Percentiles rank a stretch among this genome's conserved stretches.
Conservation (phyloP, 2,888 invertebrate genomes). For the Scaptomyza parva region DNA sequence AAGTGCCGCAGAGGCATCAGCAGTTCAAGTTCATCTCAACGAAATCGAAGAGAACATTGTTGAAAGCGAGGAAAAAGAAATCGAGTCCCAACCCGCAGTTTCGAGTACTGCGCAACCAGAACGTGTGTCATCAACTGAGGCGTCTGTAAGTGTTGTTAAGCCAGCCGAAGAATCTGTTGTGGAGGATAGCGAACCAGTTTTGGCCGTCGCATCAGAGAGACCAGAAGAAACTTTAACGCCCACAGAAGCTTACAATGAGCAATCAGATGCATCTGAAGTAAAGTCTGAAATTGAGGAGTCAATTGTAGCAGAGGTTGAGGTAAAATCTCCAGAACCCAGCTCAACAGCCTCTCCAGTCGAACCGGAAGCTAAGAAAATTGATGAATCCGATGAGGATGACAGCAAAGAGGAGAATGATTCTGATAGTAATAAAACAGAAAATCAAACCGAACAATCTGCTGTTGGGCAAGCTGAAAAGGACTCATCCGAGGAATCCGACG, state of each 20-base stretch:
- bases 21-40: constrained; percentile 15
- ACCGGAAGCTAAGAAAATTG: background rate
- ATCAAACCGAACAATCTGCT: constrained; percentile 15
- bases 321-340: constrained; percentile 4
- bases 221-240: constrained; percentile 19
- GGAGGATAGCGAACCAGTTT: constrained; percentile 22
- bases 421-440: constrained; percentile 15
- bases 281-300: constrained; percentile 18
- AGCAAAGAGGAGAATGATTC: constrained; percentile 20
- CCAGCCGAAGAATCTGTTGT: constrained; percentile 16
- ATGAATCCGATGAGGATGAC: constrained; percentile 23
- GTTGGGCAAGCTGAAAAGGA: constrained; percentile 24
- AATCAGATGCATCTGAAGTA: constrained; percentile 4
- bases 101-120: constrained; percentile 15
- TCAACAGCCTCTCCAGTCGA: constrained; percentile 27
- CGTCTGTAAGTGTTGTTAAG: constrained; percentile 8
- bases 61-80: constrained; percentile 34
- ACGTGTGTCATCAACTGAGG: constrained; percentile 32
- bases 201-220: constrained; percentile 1
- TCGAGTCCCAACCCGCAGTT: background rate
- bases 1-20: constrained; percentile 8
- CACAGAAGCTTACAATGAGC: constrained; percentile 22
- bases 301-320: background rate
- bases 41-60: constrained; percentile 48
- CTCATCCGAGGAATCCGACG: constrained; percentile 57